Evolutionary conservation across 2,888 invertebrate species (phyloP), one percentile per base, ranked within the genome.

Genomic region (Nebria brevicollis): DNA sequence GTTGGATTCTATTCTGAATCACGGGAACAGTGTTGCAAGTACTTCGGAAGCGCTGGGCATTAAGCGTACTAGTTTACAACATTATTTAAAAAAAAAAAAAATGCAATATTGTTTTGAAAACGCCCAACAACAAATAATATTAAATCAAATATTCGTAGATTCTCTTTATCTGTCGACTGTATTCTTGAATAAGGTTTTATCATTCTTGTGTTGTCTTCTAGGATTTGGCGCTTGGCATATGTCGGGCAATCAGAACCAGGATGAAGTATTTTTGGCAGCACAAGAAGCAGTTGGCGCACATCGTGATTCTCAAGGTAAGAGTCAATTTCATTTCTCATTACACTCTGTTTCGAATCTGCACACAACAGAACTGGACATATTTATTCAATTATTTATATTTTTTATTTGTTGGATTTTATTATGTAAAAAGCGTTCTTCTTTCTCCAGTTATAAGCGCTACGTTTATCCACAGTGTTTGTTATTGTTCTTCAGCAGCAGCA

Each of bases 221-320:
- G 96, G 95, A 92, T 95, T 95, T 91, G 94, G 94, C 87, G 91
- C 92, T 91, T 96, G 96, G 96, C 96, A 95, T 90, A 94, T 95
- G 91, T 93, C 94, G 89, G 93, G 94, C 89, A 91, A 91, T 91
- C 91, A 93, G 91, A 93, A 94, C 93, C 95, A 95, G 91, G 96
- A 96, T 88, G 96, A 96, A 92, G 94, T 95, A 87, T 93, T 93
- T 88, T 93, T 96, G 92, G 94, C 94, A 89, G 94, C 95, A 89
- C 95, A 94, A 91, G 96, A 95, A 89, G 91, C 92, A 87, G 92
- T 91, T 83, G 91, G 92, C 90, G 93, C 94, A 91, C 95, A 95
- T 90, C 93, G 96, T 91, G 96, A 96, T 91, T 94, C 95, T 89
- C 96, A 96, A 96, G 96, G 96, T 96, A 95, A 95, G 95, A 91